Evolutionary conservation across 2,113 vertebrate species (phyloP), one percentile per base, ranked within the genome.

Genomic region (Hippocampus guttulatus): DNA sequence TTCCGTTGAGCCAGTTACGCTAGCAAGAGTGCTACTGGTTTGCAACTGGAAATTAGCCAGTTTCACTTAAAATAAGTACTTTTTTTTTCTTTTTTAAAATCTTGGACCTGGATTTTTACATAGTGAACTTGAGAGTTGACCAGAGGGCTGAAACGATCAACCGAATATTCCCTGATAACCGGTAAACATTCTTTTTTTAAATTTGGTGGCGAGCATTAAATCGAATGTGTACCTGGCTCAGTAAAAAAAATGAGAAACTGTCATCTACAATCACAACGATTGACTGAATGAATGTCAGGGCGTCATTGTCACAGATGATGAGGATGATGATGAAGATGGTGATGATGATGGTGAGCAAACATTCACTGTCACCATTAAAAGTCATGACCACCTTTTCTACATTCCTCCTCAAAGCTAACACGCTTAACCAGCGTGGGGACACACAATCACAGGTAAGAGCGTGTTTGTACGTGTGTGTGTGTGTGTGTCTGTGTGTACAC

Each of bases 401-500:
- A 33, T 54, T 68, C 68, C 68, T 21, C n/a, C 52, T 33, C 6
- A 33, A 12, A 8, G 9, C 38, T 0, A 15, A 68, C 52, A 21
- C 62, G 43, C 43, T 45, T 51, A 51, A 51, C 52, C 52, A 23
- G 54, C 54, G 54, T 21, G n/a, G 54, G 54, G 23, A 57, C 54
- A 14, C 52, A 54, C 55, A 51, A 16, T 38, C 30, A 64, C 62
- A 52, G n/a, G 0, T 15, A 27, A n/a, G 49, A 40, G 40, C 55
- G 70, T 67, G 64, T 49, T 12, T 66, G 47, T 8, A 45, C 25
- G 60, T 64, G 16, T 20, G 66, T 25, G 51, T 45, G 8, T 64
- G 62, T 45, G 40, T 45, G 40, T 14, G 43, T 45, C 15, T 20
- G 51, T 9, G 43, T 64, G 43, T 3, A 33, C 7, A 30, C 60